Conservation (phyloP, 2,888 invertebrate genomes). For the Dasysyrphus albostriatus region DNA sequence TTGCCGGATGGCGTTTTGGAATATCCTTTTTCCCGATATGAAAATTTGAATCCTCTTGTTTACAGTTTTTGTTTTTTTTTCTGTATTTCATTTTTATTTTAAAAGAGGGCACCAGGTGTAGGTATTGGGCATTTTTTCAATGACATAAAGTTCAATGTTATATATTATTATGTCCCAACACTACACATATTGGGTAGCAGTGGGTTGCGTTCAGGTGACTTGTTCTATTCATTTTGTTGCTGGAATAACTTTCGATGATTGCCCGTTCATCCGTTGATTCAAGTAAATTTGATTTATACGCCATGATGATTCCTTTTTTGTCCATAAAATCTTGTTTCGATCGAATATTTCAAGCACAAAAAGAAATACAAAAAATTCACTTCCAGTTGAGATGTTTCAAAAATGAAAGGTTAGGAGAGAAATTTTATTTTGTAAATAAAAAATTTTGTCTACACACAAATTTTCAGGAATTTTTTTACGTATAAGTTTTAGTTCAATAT, state of each 20-base stretch:
- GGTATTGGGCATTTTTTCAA: conserved; percentile 20
- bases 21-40: conserved; percentile 8
- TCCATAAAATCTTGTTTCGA: conserved; percentile 16
- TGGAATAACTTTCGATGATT: neutral
- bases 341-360: neutral
- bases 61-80: neutral
- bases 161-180: neutral
- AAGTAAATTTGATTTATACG: conserved; percentile 19
- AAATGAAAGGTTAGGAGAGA: neutral
- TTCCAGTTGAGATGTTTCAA: neutral
- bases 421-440: neutral
- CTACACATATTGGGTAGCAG: neutral
- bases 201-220: neutral
- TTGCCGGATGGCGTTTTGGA: neutral
- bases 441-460: neutral
- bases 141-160: neutral
- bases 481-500: too few relatives aligned
- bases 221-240: conserved; percentile 28
- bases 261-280: neutral
- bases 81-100: neutral
- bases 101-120: conserved; percentile 20
- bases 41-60: conserved; percentile 43
- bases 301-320: neutral
- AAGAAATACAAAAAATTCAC: too few relatives aligned
- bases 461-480: neutral